Conservation (phyloP, 2,113 vertebrate genomes). For the Synodontis membranacea region DNA sequence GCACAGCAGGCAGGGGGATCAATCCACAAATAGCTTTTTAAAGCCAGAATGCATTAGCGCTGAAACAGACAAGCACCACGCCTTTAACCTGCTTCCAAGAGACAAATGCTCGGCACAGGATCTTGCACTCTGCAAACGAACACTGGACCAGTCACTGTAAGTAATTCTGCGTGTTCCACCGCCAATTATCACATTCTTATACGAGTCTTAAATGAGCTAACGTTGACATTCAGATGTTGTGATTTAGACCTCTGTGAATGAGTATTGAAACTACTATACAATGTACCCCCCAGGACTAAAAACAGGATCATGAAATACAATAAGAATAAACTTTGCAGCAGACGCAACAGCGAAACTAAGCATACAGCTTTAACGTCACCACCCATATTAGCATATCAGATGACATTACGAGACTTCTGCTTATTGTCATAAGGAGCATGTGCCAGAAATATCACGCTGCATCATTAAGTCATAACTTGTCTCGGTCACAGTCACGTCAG, state of each 20-base stretch:
- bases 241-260: constrained; percentile 44
- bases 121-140: background rate
- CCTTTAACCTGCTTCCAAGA: constrained; percentile 37
- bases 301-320: constrained; percentile 18
- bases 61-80: constrained; percentile 45
- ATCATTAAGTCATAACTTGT: background rate
- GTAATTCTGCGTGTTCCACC: background rate
- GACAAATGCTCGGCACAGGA: constrained; percentile 2
- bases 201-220: constrained; percentile 54
- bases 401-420: constrained; percentile 1
- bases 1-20: constrained; percentile 51
- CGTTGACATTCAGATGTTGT: constrained; percentile 65
- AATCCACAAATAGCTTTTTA: constrained; percentile 52
- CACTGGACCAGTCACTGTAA: background rate
- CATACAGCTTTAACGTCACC: background rate
- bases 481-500: background rate
- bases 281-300: constrained; percentile 23
- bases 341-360: background rate
- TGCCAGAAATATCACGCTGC: background rate
- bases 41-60: constrained; percentile 43
- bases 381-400: background rate
- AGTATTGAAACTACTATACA: constrained; percentile 8
- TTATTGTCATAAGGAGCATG: background rate
- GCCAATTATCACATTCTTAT: background rate
- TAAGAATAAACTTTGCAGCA: constrained; percentile 2